Evolutionary conservation across 2,888 invertebrate species (phyloP), one percentile per base, ranked within the genome.

Genomic region (Caenorhabditis sp.): DNA sequence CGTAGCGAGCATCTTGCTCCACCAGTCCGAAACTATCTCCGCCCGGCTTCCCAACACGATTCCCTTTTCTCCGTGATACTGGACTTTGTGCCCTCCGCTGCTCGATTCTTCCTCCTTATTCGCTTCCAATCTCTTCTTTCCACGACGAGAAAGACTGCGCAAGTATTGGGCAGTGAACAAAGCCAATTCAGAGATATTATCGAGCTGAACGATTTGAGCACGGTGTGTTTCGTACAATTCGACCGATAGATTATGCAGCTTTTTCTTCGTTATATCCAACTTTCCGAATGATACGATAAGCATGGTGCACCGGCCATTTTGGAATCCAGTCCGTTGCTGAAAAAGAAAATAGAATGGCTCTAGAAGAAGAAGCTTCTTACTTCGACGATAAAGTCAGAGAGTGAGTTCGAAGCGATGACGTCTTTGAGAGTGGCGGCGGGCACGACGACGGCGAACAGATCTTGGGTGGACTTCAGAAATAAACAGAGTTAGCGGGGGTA

Each of bases 1-100:
- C 13, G 78, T 74, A 1, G 53, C 30, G 15, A 81, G 59, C 81
- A 81, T 81, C 50, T 81, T 81, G 26, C 59, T 68, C 79, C 79
- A 81, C 81, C 81, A 81, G 43, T 81, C 81, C 3, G 41, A 9
- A 1, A 79, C 78, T 8, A 81, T 55, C 43, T 75, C 79, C 1
- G 27, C 26, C 11, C 73, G 43, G 20, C 35, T 15, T 15, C 78
- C 77, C 20, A 58, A 52, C 1, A 48, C 50, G 15, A 79, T 68
- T 9, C 81, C 81, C 45, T 77, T 77, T 15, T 77, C 72, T 17
- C 77, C 72, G 15, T 41, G 45, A 52, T 77, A 72, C 39, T 66
- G 65, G 13, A 78, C 22, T 46, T 65, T 63, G 41, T 70, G 62
- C 13, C 35, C 52, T 37, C 59, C 56, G 6, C 41, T 39, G 9